A percentile compares a stretch with the other conserved stretches of the same genome.
phyloP scores from a whole-genome alignment of 2,113 vertebrate genomes.

The Nematolebias whitei region DNA sequence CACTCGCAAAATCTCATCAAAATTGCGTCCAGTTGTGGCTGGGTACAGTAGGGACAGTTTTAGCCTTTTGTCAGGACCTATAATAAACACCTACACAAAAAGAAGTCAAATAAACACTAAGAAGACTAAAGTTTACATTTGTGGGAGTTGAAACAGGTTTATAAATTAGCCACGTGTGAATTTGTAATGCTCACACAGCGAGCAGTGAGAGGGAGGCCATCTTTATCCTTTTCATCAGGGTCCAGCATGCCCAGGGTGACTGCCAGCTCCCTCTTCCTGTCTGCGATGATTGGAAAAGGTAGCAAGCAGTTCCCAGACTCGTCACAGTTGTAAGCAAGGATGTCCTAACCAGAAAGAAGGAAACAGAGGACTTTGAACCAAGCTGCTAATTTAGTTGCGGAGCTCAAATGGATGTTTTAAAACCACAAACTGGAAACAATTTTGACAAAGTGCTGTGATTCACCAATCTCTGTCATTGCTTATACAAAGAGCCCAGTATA shows the following conservation, averaged over 20 bases:
- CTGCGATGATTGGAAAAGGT: constrained; percentile 93
- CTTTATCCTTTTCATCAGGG: constrained; percentile 86
- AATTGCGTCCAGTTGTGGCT: constrained; percentile 92
- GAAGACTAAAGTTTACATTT: neutral
- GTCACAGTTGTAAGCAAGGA: constrained; percentile 86
- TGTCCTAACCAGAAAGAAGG: constrained; percentile 81
- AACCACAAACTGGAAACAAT: neutral
- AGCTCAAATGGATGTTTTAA: neutral
- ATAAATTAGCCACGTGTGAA: neutral
- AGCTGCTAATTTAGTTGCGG: neutral
- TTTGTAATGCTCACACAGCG: constrained; percentile 84
- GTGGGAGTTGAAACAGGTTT: too few species aligned
- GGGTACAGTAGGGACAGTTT: constrained; percentile 94
- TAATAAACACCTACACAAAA: constrained; percentile 85
- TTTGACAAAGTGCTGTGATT: neutral
- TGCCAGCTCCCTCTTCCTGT: constrained; percentile 86
- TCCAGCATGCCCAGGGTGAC: constrained; percentile 91
- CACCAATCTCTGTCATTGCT: neutral
- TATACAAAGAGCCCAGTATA: too few species aligned
- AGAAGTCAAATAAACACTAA: neutral
- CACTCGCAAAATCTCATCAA: constrained; percentile 92
- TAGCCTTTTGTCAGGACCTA: constrained; percentile 92
- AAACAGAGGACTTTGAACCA: neutral
- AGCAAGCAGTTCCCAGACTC: constrained; percentile 74
- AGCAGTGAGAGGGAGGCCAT: constrained; percentile 88